Percentiles rank a stretch among this genome's conserved stretches.
Conservation (phyloP, 2,797 vertebrate species). For the Amphiprion clarkii region DNA sequence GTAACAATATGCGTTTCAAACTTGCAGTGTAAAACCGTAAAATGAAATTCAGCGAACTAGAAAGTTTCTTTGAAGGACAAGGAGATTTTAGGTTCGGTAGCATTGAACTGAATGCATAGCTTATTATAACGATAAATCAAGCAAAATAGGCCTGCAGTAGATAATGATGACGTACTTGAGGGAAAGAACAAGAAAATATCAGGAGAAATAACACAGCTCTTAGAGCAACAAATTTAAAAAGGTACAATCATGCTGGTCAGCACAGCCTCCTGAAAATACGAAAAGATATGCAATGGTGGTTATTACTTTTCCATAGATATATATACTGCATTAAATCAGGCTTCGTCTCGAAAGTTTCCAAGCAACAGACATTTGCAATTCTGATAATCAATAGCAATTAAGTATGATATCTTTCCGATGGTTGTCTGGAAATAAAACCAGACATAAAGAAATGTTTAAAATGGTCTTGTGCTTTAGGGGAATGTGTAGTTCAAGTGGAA, state of each 20-base stretch:
- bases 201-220: not conserved
- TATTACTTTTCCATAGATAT: slow-evolving; percentile 1
- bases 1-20: slow-evolving; percentile 16
- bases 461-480: not conserved
- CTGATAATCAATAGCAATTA: not conserved
- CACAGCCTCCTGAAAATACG: not conserved
- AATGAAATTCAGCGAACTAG: not conserved
- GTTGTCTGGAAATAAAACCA: not conserved
- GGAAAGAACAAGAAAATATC: slow-evolving; percentile 2
- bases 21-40: slow-evolving; percentile 1
- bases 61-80: slow-evolving; percentile 7
- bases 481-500: not conserved
- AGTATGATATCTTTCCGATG: not conserved
- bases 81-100: not conserved
- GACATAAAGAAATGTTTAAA: not conserved
- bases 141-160: not conserved
- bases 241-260: not conserved
- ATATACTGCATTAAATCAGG: not conserved
- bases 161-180: slow-evolving; percentile 4
- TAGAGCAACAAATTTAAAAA: not conserved
- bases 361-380: not conserved
- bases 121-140: not conserved
- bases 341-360: not conserved
- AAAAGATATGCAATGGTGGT: not conserved
- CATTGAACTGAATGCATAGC: no score